Conservation (phyloP, 2,113 vertebrate species). For the Patagioenas fasciata region DNA sequence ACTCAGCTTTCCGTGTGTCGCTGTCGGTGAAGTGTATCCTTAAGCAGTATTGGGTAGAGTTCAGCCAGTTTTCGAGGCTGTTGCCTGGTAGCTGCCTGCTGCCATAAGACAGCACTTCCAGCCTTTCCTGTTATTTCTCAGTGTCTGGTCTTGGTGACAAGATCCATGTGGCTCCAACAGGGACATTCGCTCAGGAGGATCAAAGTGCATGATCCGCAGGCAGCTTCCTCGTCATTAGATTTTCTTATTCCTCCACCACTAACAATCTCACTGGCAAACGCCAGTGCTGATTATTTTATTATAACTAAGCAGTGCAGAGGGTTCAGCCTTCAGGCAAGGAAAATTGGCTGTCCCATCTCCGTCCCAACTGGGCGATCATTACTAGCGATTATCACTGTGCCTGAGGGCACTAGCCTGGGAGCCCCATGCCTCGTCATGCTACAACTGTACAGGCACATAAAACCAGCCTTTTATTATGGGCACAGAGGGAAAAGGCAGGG, state of each 20-base stretch:
- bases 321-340: background rate
- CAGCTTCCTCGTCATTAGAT: background rate
- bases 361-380: background rate
- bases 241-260: background rate
- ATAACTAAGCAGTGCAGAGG: background rate
- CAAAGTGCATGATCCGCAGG: background rate
- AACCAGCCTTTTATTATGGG: background rate
- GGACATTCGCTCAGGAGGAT: background rate
- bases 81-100: background rate
- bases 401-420: background rate
- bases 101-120: background rate
- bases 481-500: background rate
- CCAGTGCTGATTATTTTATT: background rate
- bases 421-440: background rate
- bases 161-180: background rate
- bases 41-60: background rate
- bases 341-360: background rate
- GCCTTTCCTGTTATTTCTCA: background rate
- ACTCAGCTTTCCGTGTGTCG: background rate
- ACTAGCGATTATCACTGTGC: background rate
- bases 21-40: background rate
- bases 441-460: background rate
- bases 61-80: background rate
- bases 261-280: rapidly evolving
- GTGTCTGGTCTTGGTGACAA: background rate